phyloP scores from a whole-genome alignment of 1,140 invertebrate genomes.

The Belonocnema kinseyi region DNA sequence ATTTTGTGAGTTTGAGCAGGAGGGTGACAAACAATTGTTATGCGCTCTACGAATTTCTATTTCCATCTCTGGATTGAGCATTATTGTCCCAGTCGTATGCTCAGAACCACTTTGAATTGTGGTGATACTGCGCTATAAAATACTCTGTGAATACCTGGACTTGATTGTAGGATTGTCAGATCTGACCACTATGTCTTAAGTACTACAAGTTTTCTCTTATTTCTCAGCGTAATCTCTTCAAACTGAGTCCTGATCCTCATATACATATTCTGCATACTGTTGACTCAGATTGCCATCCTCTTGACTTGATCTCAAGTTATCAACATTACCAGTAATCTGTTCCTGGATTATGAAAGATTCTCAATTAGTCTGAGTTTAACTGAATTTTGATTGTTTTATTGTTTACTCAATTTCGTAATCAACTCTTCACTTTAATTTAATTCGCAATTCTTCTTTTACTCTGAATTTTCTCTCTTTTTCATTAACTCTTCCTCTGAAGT shows the following conservation, averaged over 20 bases:
- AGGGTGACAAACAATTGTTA: not conserved
- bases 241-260: constrained; percentile 41
- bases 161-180: constrained; percentile 46
- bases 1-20: not conserved
- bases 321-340: constrained; percentile 41
- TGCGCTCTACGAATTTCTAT: not conserved
- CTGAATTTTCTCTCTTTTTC: constrained; percentile 38
- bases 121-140: constrained; percentile 43
- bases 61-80: constrained; percentile 32
- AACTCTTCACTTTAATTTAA: not conserved
- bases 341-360: constrained; percentile 50
- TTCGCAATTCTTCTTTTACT: constrained; percentile 4
- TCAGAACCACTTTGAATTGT: constrained; percentile 33
- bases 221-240: constrained; percentile 15
- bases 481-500: constrained; percentile 22
- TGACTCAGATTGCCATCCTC: constrained; percentile 25
- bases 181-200: constrained; percentile 48
- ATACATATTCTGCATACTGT: constrained; percentile 54
- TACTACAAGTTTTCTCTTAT: constrained; percentile 37
- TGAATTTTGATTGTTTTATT: constrained; percentile 16
- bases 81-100: constrained; percentile 20
- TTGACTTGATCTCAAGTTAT: not conserved
- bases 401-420: not conserved
- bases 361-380: constrained; percentile 48
- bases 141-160: constrained; percentile 49